Percentiles rank a stretch among this genome's conserved stretches.
Evolutionary conservation across 2,888 invertebrate genomes (phyloP).

Genomic region (Oscheius sp.): DNA sequence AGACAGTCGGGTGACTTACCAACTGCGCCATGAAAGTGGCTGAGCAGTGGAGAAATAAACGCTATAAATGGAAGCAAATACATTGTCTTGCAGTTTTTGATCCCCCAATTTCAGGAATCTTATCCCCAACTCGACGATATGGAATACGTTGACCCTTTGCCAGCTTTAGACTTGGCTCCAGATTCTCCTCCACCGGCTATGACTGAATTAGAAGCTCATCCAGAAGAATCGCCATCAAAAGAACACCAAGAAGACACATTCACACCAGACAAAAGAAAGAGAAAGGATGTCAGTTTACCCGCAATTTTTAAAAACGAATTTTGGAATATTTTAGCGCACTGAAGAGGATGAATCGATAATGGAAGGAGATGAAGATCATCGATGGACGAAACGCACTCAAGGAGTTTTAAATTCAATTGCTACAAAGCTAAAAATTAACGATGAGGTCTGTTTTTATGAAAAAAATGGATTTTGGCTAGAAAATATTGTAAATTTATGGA

Average conservation of each 20-base stretch:
- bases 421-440: slow-evolving; percentile 51
- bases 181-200: slow-evolving; percentile 33
- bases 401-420: slow-evolving; percentile 64
- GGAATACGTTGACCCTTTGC: slow-evolving; percentile 26
- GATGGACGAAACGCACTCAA: slow-evolving; percentile 68
- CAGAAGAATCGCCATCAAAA: slow-evolving; percentile 7
- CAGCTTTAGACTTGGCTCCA: background rate
- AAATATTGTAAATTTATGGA: too few species aligned
- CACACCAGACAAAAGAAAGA: slow-evolving; percentile 39
- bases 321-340: slow-evolving; percentile 8
- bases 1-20: too few species aligned
- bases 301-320: background rate
- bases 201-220: slow-evolving; percentile 28
- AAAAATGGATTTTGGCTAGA: too few species aligned
- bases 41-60: too few species aligned
- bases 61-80: too few species aligned
- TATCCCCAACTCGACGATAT: slow-evolving; percentile 21
- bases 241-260: slow-evolving; percentile 30
- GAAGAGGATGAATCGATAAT: slow-evolving; percentile 39
- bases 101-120: slow-evolving; percentile 14
- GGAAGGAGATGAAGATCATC: slow-evolving; percentile 59
- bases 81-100: too few species aligned
- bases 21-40: too few species aligned
- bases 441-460: slow-evolving; percentile 37
- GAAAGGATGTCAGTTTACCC: slow-evolving; percentile 22